Conservation (phyloP, 2,888 invertebrate species). For the Tipula vernalis region DNA sequence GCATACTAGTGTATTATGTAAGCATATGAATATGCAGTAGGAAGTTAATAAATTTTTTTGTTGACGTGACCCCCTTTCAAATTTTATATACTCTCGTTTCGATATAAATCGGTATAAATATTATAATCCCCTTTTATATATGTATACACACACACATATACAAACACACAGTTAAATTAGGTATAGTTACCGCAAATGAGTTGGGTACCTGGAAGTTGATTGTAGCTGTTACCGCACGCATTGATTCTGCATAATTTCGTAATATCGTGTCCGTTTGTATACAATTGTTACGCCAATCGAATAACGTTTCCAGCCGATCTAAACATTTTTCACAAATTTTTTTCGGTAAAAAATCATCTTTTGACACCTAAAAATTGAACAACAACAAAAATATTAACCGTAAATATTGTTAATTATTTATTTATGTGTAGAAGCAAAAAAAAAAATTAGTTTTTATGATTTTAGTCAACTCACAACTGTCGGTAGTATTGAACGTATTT, state of each 20-base stretch:
- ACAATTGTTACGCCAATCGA: conserved; percentile 54
- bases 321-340: conserved; percentile 58
- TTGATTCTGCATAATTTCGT: conserved; percentile 54
- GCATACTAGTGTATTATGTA: neutral
- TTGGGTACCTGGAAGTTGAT: conserved; percentile 49
- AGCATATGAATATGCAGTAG: neutral
- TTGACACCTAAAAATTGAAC: conserved; percentile 43
- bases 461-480: conserved; percentile 46
- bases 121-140: neutral
- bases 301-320: conserved; percentile 51
- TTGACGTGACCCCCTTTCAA: neutral
- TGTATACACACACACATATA: neutral
- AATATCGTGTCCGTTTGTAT: conserved; percentile 52
- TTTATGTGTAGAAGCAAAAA: no score
- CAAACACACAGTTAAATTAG: neutral
- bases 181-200: conserved; percentile 7
- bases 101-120: neutral
- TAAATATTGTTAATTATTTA: neutral
- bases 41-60: neutral
- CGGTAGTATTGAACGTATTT: conserved; percentile 54
- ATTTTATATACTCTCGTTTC: neutral
- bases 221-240: conserved; percentile 51
- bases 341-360: conserved; percentile 58
- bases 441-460: neutral
- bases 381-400: conserved; percentile 11